Percentiles rank a stretch among this genome's conserved stretches.
Conservation (phyloP, 2,888 invertebrate species). For the Cloeon dipterum region DNA sequence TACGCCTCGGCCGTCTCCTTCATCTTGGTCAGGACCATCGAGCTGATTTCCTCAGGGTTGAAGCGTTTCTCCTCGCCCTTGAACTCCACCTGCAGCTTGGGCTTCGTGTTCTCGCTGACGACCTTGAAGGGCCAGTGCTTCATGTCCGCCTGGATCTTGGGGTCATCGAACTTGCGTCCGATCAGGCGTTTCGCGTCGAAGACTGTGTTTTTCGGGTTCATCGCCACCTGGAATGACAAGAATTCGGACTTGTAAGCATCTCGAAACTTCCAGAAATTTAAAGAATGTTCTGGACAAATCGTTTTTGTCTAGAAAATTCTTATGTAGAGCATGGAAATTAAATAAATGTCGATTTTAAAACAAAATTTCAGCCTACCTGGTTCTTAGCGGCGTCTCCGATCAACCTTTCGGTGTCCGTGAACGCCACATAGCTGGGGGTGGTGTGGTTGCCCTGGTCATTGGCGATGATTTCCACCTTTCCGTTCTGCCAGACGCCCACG, state of each 20-base stretch:
- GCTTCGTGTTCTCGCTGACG: slow-evolving; percentile 35
- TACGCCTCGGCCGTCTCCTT: neutral
- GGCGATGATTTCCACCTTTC: neutral
- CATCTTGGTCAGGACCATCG: too few species aligned
- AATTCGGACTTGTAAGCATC: too few species aligned
- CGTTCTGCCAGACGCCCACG: neutral
- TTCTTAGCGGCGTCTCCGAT: neutral
- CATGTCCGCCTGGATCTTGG: slow-evolving; percentile 52
- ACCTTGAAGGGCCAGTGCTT: slow-evolving; percentile 69
- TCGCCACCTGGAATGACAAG: slow-evolving; percentile 38
- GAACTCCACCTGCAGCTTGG: slow-evolving; percentile 44
- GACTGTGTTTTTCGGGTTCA: slow-evolving; percentile 62
- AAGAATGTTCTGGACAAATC: too few species aligned
- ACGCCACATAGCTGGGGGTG: neutral
- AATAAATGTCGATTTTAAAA: too few species aligned
- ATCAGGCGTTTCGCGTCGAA: slow-evolving; percentile 68
- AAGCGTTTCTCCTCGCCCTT: neutral
- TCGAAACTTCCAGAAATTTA: too few species aligned
- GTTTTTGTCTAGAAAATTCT: too few species aligned
- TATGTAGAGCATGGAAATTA: too few species aligned
- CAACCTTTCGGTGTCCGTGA: neutral
- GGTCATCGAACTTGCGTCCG: slow-evolving; percentile 56
- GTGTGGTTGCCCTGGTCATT: neutral
- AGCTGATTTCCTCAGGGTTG: neutral
- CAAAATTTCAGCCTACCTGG: slow-evolving; percentile 19